A percentile compares a stretch with the other conserved stretches of the same genome.
Evolutionary conservation across 37 sponge, comb jelly and placozoan genomes (phyloP).

Genomic region (Crambe crambe): DNA sequence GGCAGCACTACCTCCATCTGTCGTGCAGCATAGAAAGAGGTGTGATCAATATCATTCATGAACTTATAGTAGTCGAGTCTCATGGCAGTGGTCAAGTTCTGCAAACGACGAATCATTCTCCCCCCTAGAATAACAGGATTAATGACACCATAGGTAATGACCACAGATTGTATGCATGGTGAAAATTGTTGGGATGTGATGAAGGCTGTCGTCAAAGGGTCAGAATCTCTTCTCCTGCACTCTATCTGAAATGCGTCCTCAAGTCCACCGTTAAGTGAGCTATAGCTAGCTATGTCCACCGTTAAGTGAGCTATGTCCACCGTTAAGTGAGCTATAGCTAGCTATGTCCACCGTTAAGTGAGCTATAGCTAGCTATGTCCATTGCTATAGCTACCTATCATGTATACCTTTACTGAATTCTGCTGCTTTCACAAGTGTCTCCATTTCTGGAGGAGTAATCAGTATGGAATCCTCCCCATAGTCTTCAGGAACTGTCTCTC

Average conservation of each 20-base stretch:
- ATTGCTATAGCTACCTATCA: too few species aligned
- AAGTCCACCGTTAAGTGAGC: too few species aligned
- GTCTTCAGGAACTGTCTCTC: neutral
- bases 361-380: neutral
- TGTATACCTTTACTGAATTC: conserved; percentile 40
- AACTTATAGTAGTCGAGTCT: conserved; percentile 20
- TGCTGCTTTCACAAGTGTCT: conserved; percentile 19
- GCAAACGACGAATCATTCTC: conserved; percentile 5
- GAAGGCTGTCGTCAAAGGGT: too few species aligned
- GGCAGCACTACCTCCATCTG: conserved; percentile 26
- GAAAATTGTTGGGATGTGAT: too few species aligned
- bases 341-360: too few species aligned
- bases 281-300: too few species aligned
- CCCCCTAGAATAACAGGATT: neutral
- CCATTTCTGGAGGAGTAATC: conserved; percentile 11
- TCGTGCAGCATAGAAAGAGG: conserved; percentile 23
- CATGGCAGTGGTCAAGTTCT: conserved; percentile 21
- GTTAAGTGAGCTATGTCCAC: too few species aligned
- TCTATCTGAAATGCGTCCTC: too few species aligned
- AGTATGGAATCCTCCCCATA: conserved; percentile 6
- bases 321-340: too few species aligned
- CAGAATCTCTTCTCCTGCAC: too few species aligned
- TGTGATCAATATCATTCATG: conserved; percentile 22
- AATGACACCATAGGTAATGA: neutral
- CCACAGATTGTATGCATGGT: neutral